A percentile compares a stretch with the other conserved stretches of the same genome.
These are phyloP conservation scores for Hetaerina americana DNA, from an alignment of 1,140 invertebrate species.

Conservation along the genomic window DNA sequence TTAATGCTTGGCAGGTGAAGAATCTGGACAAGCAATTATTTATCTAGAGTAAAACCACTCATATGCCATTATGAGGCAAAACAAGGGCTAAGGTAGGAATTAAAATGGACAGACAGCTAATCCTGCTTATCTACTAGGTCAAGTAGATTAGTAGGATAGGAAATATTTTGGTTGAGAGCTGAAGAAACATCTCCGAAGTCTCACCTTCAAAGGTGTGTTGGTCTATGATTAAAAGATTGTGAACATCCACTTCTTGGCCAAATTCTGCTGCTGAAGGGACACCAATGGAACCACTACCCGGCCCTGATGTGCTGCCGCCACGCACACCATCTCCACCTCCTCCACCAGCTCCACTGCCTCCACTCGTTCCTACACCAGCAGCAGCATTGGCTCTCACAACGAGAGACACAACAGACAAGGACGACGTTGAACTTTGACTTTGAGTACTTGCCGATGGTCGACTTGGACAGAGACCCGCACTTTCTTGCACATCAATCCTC, in stretches of 20 bases:
- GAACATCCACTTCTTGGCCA: conserved; percentile 79
- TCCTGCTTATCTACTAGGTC: background rate
- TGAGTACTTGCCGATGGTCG: conserved; percentile 67
- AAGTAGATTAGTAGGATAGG: background rate
- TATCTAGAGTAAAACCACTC: no score
- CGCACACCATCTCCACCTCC: background rate
- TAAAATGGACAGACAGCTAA: background rate
- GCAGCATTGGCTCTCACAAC: conserved; percentile 23
- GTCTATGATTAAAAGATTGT: conserved; percentile 86
- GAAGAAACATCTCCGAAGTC: background rate
- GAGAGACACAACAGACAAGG: conserved; percentile 28
- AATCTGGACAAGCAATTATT: no score
- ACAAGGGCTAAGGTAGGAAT: no score
- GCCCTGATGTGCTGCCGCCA: conserved; percentile 20
- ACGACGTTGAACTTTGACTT: conserved; percentile 41
- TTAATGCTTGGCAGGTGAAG: no score
- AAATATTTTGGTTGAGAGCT: conserved; percentile 13
- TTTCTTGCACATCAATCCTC: conserved; percentile 72
- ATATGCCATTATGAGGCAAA: background rate
- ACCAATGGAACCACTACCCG: conserved; percentile 31
- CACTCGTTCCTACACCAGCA: conserved; percentile 1
- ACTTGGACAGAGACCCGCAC: conserved; percentile 46
- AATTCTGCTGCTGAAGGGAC: conserved; percentile 41
- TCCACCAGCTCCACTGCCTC: background rate
- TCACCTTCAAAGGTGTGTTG: conserved; percentile 88